phyloP scores from a whole-genome alignment of 2,888 invertebrate species.

The Noctua fimbriata region DNA sequence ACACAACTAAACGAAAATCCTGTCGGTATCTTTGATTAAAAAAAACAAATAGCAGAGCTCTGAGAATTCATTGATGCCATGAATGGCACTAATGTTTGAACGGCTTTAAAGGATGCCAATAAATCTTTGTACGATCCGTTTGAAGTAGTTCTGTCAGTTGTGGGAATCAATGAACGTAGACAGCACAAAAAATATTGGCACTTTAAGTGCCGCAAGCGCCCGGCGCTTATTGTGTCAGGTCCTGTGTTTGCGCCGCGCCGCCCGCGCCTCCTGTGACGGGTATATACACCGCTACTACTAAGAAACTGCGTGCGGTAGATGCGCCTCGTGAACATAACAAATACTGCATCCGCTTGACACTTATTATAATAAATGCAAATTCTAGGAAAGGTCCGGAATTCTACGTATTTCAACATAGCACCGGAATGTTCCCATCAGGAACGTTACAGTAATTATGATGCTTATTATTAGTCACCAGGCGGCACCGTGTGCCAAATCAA shows the following conservation, averaged over 20 bases:
- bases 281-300: conserved; percentile 22
- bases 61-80: conserved; percentile 34
- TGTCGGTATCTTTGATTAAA: conserved; percentile 22
- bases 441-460: neutral
- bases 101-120: conserved; percentile 5
- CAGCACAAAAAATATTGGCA: conserved; percentile 33
- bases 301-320: conserved; percentile 47
- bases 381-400: conserved; percentile 10
- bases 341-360: conserved; percentile 30
- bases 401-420: neutral
- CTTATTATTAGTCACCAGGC: conserved; percentile 12
- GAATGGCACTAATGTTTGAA: conserved; percentile 37
- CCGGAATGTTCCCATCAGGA: neutral
- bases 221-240: conserved; percentile 49
- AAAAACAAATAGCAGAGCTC: conserved; percentile 27
- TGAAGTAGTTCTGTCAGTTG: conserved; percentile 45
- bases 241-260: neutral
- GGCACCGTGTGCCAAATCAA: neutral
- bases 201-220: conserved; percentile 37
- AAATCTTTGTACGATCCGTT: conserved; percentile 10
- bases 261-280: neutral
- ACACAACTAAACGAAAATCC: neutral
- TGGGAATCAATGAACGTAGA: conserved; percentile 40
- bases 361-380: neutral
- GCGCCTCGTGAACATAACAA: neutral